Base-by-base conservation (phyloP, 2,888 invertebrate species). In the Nowickia ferox region DNA sequence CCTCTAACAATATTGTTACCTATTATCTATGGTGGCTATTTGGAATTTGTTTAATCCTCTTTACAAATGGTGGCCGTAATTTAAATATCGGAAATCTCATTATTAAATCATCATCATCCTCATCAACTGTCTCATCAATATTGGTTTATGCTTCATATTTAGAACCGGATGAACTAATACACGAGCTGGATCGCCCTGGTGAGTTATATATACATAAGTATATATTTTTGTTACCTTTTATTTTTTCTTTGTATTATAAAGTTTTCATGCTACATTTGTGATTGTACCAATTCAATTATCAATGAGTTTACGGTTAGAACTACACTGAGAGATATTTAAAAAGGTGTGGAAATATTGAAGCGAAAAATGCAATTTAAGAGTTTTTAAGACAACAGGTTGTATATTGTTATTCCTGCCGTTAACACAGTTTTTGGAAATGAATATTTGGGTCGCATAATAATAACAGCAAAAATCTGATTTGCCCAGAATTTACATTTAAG, bases 161-260 rank as follows among this genome's bases (percentile, higher is more conserved):
- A 84, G 93, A 93, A 87, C 91, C 93, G 79, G 93, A 93, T 87
- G 93, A 93, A 88, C 91, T 93, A 71, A 93, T 93, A 88, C 93
- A 93, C 88, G 93, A 93, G 88, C 89, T 93, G 90, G 93, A 93
- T 88, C 90, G 93, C 77, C 93, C 93, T 87, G 90, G 92, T 91
- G 87, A 91, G 91, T 72, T 55, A 15, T 46, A 59, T 51, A n/a
- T 17, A 15, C 10, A 11, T n/a, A n/a, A n/a, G 30, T 30, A 30
- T 6, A 30, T 30, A 30, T 6, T 0, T 30, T 69, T 55, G 5
- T 9, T 46, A n/a, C 5, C 11, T 17, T 59, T 72, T 22, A 5
- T 53, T 48, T 17, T 53, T 71, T 55, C 13, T 19, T 19, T 9
- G 57, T 57, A 5, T 53, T 40, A 38, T n/a, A 38, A 1, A 5